Base-by-base conservation (phyloP, 2,888 invertebrate species). In the Scelioninae gen. 2 region DNA sequence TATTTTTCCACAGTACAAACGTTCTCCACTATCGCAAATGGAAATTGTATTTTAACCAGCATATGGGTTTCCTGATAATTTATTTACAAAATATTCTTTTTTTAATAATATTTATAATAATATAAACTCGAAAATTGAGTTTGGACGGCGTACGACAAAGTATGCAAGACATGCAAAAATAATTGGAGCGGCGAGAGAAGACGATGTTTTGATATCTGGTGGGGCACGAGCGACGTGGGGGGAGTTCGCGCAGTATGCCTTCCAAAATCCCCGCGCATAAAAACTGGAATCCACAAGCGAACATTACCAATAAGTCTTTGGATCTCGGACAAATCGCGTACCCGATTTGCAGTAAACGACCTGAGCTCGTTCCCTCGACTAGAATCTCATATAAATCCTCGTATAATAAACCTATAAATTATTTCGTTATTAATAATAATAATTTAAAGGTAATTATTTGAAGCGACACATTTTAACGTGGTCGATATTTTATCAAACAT, bases 211-310 rank as follows among this genome's bases (percentile, higher is more conserved):
- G n/a, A 15, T 6, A 18, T 10, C 9, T 39, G 50, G 41, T 60
- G 53, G 64, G 52, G 52, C 6, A 28, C 11, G 6, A 9, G 18
- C 6, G 16, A 22, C 22, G 55, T 63, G n/a, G 57, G 57, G 53
- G 22, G 55, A 22, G 18, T 13, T 16, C 37, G 57, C 48, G 50
- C 41, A 50, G 57, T 13, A 50, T 18, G 57, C 9, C 57, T 67
- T 11, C 67, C 61, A 61, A 69, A 69, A 61, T 55, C n/a, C n/a
- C 58, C 9, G 13, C 18, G 37, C 68, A 68, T 68, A 68, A 68
- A 68, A 68, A 60, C 60, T 68, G 68, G 52, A 60, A 45, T 22
- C 60, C 45, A 53, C 60, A 46, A 41, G 19, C 15, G 60, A 68
- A 60, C 58, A 43, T 57, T 57, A 57, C 33, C 65, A 67, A 67